Percentiles rank a stretch among this genome's conserved stretches.
phyloP scores from a whole-genome alignment of 2,888 invertebrate genomes.

The Ophion costatus region DNA sequence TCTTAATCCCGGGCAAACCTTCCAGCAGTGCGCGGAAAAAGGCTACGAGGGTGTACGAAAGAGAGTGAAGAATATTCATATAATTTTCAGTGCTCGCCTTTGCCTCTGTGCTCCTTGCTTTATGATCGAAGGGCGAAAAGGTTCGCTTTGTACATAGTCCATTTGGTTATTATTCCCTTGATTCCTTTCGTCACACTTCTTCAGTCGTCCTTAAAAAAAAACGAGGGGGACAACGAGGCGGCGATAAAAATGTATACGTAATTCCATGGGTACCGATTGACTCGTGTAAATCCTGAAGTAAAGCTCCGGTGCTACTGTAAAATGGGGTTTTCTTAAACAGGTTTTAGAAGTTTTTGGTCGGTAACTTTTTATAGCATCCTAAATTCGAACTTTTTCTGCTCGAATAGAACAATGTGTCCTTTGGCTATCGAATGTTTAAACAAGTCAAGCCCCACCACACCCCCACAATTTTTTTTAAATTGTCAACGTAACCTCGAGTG shows the following conservation, averaged over 20 bases:
- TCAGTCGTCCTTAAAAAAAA: background rate
- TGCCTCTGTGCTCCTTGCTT: conserved; percentile 65
- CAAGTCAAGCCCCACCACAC: too few relatives aligned
- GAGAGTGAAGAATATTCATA: conserved; percentile 3
- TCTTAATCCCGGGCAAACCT: conserved; percentile 31
- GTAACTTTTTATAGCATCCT: too few relatives aligned
- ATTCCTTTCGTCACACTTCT: conserved; percentile 55
- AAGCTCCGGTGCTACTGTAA: too few relatives aligned
- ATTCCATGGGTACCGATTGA: background rate
- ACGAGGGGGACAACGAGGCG: conserved; percentile 17
- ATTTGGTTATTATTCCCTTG: conserved; percentile 75
- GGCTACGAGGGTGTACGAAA: background rate
- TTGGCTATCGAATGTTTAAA: too few relatives aligned
- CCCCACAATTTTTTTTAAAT: too few relatives aligned
- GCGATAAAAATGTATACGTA: background rate
- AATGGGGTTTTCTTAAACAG: too few relatives aligned
- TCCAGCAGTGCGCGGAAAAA: background rate
- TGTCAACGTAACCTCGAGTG: too few relatives aligned
- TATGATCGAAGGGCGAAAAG: conserved; percentile 66
- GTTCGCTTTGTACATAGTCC: conserved; percentile 63
- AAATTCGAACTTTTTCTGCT: too few relatives aligned
- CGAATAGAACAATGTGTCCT: too few relatives aligned
- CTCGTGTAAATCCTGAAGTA: background rate
- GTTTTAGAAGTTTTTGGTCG: too few relatives aligned
- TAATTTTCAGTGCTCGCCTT: conserved; percentile 33